These are phyloP conservation scores for Cybosia mesomella DNA, from an alignment of 2,888 invertebrate species.

Conservation along the genomic window DNA sequence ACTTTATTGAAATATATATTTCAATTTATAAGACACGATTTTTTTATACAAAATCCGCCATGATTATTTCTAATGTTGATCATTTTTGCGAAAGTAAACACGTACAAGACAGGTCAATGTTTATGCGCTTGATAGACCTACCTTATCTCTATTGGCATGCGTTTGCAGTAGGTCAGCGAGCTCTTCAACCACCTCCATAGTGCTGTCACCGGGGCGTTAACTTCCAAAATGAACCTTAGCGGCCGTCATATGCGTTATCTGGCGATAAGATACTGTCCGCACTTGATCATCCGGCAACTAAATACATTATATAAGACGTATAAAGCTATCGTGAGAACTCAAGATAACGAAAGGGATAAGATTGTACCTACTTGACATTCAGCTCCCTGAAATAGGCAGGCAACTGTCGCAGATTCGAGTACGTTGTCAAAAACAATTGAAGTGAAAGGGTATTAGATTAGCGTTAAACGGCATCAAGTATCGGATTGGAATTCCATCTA, in stretches of 20 bases:
- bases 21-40: neutral
- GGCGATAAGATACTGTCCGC: constrained; percentile 36
- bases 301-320: constrained; percentile 28
- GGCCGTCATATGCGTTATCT: constrained; percentile 21
- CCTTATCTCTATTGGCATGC: constrained; percentile 94
- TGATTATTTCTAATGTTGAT: neutral
- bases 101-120: neutral
- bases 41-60: neutral
- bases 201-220: constrained; percentile 24
- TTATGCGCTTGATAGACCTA: constrained; percentile 57
- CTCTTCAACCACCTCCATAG: constrained; percentile 75
- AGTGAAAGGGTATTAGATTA: too few species aligned
- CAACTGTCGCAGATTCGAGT: too few species aligned
- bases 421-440: too few species aligned
- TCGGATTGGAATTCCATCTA: too few species aligned
- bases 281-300: constrained; percentile 19
- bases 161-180: constrained; percentile 90
- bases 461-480: too few species aligned
- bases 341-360: constrained; percentile 14
- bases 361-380: constrained; percentile 2
- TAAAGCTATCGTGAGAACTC: constrained; percentile 31
- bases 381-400: neutral
- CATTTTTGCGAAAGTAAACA: neutral
- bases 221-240: constrained; percentile 31
- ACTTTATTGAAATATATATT: too few species aligned